Evolutionary conservation across 2,797 vertebrate species (phyloP).

Genomic region (Takifugu rubripes): DNA sequence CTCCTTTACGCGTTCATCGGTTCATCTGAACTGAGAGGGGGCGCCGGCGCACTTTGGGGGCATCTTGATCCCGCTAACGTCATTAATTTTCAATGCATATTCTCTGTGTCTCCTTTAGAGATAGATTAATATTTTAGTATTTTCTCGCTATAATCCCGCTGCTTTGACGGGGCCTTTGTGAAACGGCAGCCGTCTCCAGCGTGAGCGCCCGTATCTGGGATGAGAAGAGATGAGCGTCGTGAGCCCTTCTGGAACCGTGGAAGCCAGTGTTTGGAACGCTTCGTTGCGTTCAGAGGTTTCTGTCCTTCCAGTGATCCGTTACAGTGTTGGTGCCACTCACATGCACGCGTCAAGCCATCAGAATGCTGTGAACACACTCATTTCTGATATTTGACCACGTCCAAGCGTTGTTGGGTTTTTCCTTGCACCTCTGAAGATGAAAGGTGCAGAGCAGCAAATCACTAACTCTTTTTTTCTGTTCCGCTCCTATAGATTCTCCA

Average conservation of each 20-base stretch:
- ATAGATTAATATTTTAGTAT: conserved; percentile 55
- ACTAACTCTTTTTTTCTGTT: conserved; percentile 20
- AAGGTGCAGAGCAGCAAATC: conserved; percentile 6
- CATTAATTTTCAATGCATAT: conserved; percentile 44
- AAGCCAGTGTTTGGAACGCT: too few species aligned
- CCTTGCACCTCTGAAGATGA: not conserved
- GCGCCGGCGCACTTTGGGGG: conserved; percentile 21
- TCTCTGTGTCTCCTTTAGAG: conserved; percentile 32
- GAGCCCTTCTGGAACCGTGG: too few species aligned
- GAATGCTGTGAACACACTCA: too few species aligned
- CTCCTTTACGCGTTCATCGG: conserved; percentile 11
- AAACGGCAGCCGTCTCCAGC: conserved; percentile 12
- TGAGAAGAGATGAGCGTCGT: conserved; percentile 18
- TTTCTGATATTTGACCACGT: too few species aligned
- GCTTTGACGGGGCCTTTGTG: conserved; percentile 20
- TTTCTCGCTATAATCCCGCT: conserved; percentile 31
- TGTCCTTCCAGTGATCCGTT: too few species aligned
- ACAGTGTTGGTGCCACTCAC: too few species aligned
- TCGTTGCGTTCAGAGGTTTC: too few species aligned
- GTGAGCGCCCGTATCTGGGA: conserved; percentile 19
- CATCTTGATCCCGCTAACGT: conserved; percentile 24
- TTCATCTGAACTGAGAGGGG: conserved; percentile 17
- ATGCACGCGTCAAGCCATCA: too few species aligned
- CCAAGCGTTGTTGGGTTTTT: not conserved
- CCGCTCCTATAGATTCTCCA: conserved; percentile 41